Conservation (phyloP, 2,113 vertebrate genomes). For the Opisthocomus hoazin region DNA sequence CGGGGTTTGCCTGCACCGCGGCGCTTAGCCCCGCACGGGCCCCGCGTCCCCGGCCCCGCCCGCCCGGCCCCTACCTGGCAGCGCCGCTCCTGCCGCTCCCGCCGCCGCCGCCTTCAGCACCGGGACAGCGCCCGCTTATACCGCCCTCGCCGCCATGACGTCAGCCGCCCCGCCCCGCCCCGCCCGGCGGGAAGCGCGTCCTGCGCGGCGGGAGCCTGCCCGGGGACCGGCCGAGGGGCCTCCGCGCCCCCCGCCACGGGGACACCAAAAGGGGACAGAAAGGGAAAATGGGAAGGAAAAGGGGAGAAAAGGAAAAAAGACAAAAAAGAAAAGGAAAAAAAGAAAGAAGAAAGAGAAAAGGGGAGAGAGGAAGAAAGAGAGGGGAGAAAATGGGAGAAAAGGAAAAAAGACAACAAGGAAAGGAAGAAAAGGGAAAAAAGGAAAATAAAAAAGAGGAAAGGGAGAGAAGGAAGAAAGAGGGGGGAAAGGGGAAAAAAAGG, state of each 20-base stretch:
- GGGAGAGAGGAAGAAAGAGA: rapidly evolving
- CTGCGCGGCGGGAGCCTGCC: background rate
- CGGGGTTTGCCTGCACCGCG: too few species aligned
- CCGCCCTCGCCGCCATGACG: constrained; percentile 37
- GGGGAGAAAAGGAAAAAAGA: background rate
- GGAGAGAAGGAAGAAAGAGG: too few species aligned
- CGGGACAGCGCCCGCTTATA: constrained; percentile 83
- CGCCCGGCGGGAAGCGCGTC: background rate
- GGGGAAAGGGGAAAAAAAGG: too few species aligned
- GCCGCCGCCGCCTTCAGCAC: constrained; percentile 72
- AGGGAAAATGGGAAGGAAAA: too few species aligned
- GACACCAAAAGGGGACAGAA: too few species aligned
- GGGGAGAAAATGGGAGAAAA: background rate
- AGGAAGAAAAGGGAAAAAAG: too few species aligned
- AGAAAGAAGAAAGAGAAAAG: too few species aligned
- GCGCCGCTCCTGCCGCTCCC: constrained; percentile 47
- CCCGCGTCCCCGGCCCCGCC: background rate
- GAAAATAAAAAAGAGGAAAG: too few species aligned
- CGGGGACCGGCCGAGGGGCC: too few species aligned
- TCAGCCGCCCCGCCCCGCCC: constrained; percentile 13
- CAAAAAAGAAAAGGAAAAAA: background rate
- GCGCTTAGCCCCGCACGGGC: too few species aligned
- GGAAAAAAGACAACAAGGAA: too few species aligned
- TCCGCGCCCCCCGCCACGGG: too few species aligned
- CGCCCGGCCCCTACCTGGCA: constrained; percentile 20